These are phyloP conservation scores for Trigoniulus corallinus DNA, from an alignment of 1,140 invertebrate genomes.

Conservation along the genomic window DNA sequence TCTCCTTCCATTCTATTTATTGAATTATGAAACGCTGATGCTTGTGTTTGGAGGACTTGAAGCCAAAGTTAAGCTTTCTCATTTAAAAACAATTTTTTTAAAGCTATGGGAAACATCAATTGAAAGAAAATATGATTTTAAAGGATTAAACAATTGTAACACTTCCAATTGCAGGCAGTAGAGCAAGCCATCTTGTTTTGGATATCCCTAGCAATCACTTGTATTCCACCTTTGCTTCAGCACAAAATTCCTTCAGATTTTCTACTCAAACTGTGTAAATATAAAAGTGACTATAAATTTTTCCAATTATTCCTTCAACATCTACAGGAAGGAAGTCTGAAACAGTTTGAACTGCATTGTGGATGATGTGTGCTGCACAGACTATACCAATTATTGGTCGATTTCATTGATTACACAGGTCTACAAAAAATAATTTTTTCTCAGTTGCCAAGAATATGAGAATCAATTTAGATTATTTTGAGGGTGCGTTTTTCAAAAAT, in stretches of 20 bases:
- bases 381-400: not conserved
- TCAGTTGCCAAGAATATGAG: too few species aligned
- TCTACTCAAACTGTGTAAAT: not conserved
- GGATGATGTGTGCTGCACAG: not conserved
- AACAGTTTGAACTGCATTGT: not conserved
- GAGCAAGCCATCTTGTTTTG: not conserved
- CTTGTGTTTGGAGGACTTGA: not conserved
- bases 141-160: too few species aligned
- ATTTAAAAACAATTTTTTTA: not conserved
- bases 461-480: too few species aligned
- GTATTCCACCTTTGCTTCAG: not conserved
- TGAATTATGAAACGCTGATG: not conserved
- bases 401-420: not conserved
- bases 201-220: not conserved
- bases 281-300: slow-evolving; percentile 4
- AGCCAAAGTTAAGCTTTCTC: not conserved
- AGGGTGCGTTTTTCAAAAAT: too few species aligned
- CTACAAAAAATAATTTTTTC: too few species aligned
- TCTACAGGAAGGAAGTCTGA: not conserved
- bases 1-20: not conserved
- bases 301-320: slow-evolving; percentile 2
- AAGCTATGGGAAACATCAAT: not conserved
- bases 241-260: not conserved
- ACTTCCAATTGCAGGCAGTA: not conserved
- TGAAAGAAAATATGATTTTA: not conserved